phyloP scores from a whole-genome alignment of 2,797 vertebrate species.

The Botia almorhae region DNA sequence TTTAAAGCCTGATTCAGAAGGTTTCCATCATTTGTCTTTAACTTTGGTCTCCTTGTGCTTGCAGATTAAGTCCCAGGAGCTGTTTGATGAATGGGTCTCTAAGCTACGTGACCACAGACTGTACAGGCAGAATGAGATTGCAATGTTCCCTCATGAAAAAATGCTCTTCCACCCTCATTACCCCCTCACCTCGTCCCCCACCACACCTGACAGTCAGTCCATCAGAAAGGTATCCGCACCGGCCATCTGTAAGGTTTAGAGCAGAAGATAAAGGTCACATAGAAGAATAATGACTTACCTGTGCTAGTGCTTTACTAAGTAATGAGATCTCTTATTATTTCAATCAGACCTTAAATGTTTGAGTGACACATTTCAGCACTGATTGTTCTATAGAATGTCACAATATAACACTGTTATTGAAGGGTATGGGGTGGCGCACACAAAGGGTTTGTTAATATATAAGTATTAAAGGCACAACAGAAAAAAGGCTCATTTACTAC shows the following conservation, averaged over 20 bases:
- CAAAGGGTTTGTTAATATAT: no score
- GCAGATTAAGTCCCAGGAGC: conserved; percentile 93
- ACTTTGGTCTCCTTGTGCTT: conserved; percentile 44
- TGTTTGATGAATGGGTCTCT: conserved; percentile 96
- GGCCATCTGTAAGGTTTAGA: neutral
- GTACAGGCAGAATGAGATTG: conserved; percentile 96
- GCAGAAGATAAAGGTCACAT: neutral
- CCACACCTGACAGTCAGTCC: conserved; percentile 75
- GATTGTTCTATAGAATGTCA: neutral
- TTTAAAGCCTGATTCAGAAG: neutral
- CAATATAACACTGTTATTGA: neutral
- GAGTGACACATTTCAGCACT: neutral
- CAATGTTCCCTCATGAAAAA: conserved; percentile 88
- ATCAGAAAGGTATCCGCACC: conserved; percentile 79
- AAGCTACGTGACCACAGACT: conserved; percentile 94
- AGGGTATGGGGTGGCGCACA: neutral
- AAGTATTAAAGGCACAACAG: no score
- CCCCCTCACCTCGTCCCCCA: conserved; percentile 76
- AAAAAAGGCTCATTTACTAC: no score
- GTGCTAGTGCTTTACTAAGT: no score
- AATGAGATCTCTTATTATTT: neutral
- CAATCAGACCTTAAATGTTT: neutral
- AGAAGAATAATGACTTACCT: neutral
- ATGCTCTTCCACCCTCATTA: conserved; percentile 84
- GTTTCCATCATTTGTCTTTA: conserved; percentile 1